Percentiles rank a stretch among this genome's conserved stretches.
Conservation (phyloP, 2,888 invertebrate species). For the Sarcophaga caerulescens region DNA sequence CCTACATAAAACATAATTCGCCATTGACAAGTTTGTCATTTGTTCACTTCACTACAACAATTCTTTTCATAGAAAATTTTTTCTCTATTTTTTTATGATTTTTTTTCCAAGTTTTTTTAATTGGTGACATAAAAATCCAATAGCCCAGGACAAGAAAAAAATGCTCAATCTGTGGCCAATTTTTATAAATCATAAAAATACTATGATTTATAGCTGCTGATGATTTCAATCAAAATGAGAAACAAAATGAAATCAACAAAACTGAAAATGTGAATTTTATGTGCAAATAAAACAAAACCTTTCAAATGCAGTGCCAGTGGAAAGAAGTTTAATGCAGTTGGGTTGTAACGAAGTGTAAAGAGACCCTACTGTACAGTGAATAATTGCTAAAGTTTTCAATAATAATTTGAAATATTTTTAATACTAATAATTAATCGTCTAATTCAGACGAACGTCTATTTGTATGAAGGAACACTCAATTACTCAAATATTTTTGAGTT, state of each 20-base stretch:
- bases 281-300: conserved; percentile 45
- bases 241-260: background rate
- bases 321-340: conserved; percentile 1
- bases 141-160: background rate
- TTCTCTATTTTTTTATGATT: conserved; percentile 14
- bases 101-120: conserved; percentile 11
- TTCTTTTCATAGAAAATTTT: background rate
- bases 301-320: conserved; percentile 49
- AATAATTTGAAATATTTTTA: too few species aligned
- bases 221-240: conserved; percentile 47
- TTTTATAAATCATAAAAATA: conserved; percentile 58
- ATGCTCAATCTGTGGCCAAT: background rate
- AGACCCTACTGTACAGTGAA: too few species aligned
- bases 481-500: too few species aligned
- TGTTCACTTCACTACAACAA: background rate
- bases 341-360: too few species aligned
- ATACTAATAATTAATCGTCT: too few species aligned
- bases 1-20: conserved; percentile 9
- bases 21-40: conserved; percentile 49
- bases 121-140: conserved; percentile 34
- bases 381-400: too few species aligned
- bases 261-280: conserved; percentile 27
- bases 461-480: too few species aligned
- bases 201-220: conserved; percentile 55
- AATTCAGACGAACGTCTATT: too few species aligned